A percentile compares a stretch with the other conserved stretches of the same genome.
Evolutionary conservation across 2,888 invertebrate species (phyloP).

Genomic region (Tipula unca): DNA sequence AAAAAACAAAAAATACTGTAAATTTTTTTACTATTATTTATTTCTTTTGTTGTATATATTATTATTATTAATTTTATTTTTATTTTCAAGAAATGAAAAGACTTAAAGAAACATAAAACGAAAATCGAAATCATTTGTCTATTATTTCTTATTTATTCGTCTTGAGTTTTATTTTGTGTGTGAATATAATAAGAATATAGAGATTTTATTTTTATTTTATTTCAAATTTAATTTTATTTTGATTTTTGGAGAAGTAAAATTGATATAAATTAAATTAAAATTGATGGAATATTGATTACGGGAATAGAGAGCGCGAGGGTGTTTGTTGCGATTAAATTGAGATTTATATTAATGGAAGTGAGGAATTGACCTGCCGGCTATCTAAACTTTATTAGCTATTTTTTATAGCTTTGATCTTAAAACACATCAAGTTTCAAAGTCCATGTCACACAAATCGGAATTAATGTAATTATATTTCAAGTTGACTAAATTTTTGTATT

Average conservation of each 20-base stretch:
- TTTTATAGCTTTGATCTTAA: not conserved
- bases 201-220: not conserved
- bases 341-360: not conserved
- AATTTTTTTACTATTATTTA: not conserved
- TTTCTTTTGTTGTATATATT: constrained; percentile 3
- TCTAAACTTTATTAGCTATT: no score
- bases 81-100: not conserved
- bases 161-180: not conserved
- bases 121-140: constrained; percentile 14
- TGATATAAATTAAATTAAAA: constrained; percentile 2
- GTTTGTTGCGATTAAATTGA: not conserved
- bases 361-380: not conserved
- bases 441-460: not conserved
- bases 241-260: constrained; percentile 14
- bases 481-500: not conserved
- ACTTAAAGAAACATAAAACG: not conserved
- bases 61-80: not conserved
- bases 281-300: constrained; percentile 8
- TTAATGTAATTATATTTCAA: not conserved
- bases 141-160: not conserved
- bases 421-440: not conserved
- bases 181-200: not conserved
- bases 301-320: not conserved
- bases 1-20: not conserved
- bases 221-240: not conserved